A percentile compares a stretch with the other conserved stretches of the same genome.
Conservation (phyloP, 2,888 invertebrate species). For the Leucania comma region DNA sequence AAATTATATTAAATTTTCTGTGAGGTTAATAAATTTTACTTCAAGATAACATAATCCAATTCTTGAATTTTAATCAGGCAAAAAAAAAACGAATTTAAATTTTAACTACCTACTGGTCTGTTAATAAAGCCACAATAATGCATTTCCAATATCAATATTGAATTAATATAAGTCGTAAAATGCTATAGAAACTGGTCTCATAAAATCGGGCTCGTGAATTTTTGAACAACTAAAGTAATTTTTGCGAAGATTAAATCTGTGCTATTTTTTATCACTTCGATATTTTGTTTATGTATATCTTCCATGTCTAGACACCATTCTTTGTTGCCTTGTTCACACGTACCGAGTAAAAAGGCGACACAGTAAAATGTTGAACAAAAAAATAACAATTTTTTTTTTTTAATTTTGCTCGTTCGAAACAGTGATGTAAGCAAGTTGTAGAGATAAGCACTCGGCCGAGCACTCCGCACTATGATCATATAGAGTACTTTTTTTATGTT, state of each 20-base stretch:
- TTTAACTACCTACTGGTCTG: slow-evolving; percentile 24
- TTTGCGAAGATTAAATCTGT: slow-evolving; percentile 1
- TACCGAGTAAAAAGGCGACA: no score
- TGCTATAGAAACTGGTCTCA: slow-evolving; percentile 43
- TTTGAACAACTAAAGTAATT: slow-evolving; percentile 2
- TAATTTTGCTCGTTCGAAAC: no score
- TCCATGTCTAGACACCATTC: not conserved
- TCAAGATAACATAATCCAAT: slow-evolving; percentile 37
- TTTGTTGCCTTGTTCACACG: no score
- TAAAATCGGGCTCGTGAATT: slow-evolving; percentile 45
- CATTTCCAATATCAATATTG: slow-evolving; percentile 57
- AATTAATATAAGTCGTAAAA: slow-evolving; percentile 52
- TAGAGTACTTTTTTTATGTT: no score
- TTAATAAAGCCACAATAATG: slow-evolving; percentile 49
- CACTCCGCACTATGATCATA: no score
- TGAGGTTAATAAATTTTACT: slow-evolving; percentile 1
- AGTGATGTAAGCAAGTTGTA: no score
- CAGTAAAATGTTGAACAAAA: no score
- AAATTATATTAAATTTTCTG: slow-evolving; percentile 27
- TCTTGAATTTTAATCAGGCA: slow-evolving; percentile 44
- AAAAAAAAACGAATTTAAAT: slow-evolving; percentile 35
- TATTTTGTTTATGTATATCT: not conserved
- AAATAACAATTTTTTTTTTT: no score
- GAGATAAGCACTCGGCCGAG: no score
- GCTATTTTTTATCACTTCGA: not conserved